These are phyloP conservation scores for Ricordea florida DNA, from an alignment of 92 coral and sea anemone species.

Conservation along the genomic window DNA sequence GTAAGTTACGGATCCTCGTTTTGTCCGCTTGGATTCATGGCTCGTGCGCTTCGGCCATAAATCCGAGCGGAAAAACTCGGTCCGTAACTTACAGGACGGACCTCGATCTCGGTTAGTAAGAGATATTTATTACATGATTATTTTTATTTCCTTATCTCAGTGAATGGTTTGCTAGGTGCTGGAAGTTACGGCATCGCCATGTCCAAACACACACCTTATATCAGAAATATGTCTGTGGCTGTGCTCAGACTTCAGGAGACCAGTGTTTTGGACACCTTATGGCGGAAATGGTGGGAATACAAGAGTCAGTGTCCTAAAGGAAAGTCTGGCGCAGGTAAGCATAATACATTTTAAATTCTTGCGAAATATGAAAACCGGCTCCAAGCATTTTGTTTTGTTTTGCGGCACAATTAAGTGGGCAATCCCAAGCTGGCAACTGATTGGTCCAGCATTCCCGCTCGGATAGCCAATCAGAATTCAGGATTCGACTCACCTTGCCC, in stretches of 20 bases:
- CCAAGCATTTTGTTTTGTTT: background rate
- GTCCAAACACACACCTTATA: constrained; percentile 63
- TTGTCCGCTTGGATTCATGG: too few species aligned
- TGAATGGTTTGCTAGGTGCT: constrained; percentile 58
- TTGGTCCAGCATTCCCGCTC: too few species aligned
- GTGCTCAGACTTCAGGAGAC: constrained; percentile 57
- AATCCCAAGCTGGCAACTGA: too few species aligned
- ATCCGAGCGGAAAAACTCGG: too few species aligned
- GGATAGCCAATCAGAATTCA: too few species aligned
- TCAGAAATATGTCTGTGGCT: constrained; percentile 65
- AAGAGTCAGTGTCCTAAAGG: constrained; percentile 64
- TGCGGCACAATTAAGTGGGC: background rate
- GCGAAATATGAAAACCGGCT: background rate
- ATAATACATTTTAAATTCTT: background rate
- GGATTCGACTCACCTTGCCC: too few species aligned
- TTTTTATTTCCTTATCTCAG: background rate
- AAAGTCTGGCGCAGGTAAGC: constrained; percentile 29
- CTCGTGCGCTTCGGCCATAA: too few species aligned
- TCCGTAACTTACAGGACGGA: too few species aligned
- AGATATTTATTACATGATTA: too few species aligned
- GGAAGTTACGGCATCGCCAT: constrained; percentile 65
- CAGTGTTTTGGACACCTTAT: constrained; percentile 46
- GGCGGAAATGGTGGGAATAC: constrained; percentile 77
- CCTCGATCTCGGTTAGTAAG: too few species aligned
- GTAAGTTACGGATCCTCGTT: too few species aligned